Percentiles rank a stretch among this genome's conserved stretches.
Evolutionary conservation across 2,888 invertebrate species (phyloP).

Genomic region (Lymantria dispar): DNA sequence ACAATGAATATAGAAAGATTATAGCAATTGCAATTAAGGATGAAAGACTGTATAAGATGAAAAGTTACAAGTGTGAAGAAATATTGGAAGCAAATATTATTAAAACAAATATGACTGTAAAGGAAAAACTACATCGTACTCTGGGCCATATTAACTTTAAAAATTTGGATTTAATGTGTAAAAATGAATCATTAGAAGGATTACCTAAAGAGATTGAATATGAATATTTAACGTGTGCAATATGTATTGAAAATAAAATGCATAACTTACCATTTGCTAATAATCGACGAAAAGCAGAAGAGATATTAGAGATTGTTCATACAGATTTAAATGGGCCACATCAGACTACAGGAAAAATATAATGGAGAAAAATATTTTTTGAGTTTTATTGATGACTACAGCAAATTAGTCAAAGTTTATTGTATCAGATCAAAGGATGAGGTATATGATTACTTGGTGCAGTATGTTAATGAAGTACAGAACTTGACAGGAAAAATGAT

Average conservation of each 20-base stretch:
- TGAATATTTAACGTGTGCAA: conserved; percentile 1
- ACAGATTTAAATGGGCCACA: background rate
- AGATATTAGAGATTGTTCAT: background rate
- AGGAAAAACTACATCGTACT: conserved; percentile 2
- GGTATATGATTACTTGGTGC: background rate
- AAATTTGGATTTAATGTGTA: background rate
- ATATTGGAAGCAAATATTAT: background rate
- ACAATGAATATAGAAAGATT: background rate
- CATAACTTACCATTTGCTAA: background rate
- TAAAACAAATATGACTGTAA: background rate
- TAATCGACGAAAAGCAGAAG: background rate
- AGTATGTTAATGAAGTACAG: conserved; percentile 1
- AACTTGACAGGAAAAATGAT: conserved; percentile 1
- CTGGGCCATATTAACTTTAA: background rate
- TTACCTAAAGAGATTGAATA: background rate
- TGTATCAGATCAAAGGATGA: background rate
- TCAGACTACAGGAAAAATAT: background rate
- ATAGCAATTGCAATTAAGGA: conserved; percentile 13
- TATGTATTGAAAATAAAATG: background rate
- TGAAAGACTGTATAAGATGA: conserved; percentile 15
- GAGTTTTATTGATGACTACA: conserved; percentile 25
- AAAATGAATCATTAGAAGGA: background rate
- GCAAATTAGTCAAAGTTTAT: background rate
- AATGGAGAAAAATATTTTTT: conserved; percentile 26
- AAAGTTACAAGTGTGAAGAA: conserved; percentile 6